Conservation (phyloP, 2,797 vertebrate genomes). For the Manis pentadactyla region DNA sequence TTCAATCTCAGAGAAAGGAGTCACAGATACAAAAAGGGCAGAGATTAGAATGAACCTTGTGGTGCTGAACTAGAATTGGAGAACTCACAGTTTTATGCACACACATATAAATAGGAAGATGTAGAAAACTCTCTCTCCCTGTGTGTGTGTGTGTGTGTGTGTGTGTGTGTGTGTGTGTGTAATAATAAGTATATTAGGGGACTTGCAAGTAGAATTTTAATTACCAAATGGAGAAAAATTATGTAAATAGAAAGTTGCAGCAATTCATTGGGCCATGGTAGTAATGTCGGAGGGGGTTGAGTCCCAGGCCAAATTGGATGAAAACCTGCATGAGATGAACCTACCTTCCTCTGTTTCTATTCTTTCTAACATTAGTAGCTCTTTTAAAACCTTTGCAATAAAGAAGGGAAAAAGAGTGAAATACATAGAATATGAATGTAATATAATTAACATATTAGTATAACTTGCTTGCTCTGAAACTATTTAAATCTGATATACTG, state of each 20-base stretch:
- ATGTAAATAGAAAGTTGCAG: not conserved
- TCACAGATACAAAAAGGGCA: not conserved
- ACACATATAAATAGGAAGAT: not conserved
- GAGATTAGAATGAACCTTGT: not conserved
- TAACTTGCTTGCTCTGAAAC: not conserved
- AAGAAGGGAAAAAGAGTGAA: not conserved
- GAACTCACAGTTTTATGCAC: not conserved
- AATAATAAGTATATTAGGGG: not conserved
- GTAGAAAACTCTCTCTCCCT: not conserved
- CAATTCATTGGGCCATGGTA: not conserved
- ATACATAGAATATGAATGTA: not conserved
- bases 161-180: not conserved
- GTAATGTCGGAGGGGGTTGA: not conserved
- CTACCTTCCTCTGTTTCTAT: not conserved
- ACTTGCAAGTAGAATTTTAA: slow-evolving; percentile 11
- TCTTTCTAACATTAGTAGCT: not conserved
- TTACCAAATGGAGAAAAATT: not conserved
- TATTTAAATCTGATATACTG: not conserved
- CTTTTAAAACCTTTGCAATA: not conserved
- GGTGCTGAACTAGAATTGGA: not conserved
- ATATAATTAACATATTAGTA: not conserved
- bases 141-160: not conserved
- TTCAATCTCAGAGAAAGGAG: not conserved
- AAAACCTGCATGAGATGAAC: not conserved
- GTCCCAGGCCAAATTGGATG: not conserved